Evolutionary conservation across 1,140 invertebrate species (phyloP).

Genomic region (Pemphigus obesinymphae): DNA sequence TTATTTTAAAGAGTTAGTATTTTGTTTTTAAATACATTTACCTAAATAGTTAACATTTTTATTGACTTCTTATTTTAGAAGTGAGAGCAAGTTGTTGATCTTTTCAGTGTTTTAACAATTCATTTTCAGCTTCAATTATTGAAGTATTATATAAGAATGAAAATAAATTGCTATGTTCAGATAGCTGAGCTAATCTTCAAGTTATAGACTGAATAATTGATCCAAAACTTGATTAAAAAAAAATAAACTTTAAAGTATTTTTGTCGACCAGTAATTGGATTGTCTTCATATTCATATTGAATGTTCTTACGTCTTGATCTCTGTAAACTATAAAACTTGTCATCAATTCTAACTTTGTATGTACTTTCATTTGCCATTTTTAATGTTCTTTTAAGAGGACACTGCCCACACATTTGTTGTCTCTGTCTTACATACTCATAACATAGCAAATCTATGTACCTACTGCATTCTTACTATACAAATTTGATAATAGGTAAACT

Average conservation of each 20-base stretch:
- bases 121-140: background rate
- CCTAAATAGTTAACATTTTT: no score
- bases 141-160: constrained; percentile 49
- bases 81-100: background rate
- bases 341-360: background rate
- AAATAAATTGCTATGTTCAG: background rate
- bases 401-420: no score
- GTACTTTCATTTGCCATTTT: background rate
- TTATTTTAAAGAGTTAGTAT: no score
- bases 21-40: no score
- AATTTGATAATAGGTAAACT: no score
- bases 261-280: background rate
- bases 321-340: background rate
- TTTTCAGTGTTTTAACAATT: background rate
- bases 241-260: background rate
- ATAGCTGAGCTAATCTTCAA: background rate
- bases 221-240: background rate
- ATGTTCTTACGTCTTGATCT: background rate
- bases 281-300: background rate
- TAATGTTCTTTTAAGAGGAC: constrained; percentile 2
- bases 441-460: no score
- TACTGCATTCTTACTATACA: no score
- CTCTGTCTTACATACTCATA: no score
- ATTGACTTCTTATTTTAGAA: no score
- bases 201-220: constrained; percentile 3